These are phyloP conservation scores for Mythimna loreyi DNA, from an alignment of 2,888 invertebrate genomes.

Conservation along the genomic window DNA sequence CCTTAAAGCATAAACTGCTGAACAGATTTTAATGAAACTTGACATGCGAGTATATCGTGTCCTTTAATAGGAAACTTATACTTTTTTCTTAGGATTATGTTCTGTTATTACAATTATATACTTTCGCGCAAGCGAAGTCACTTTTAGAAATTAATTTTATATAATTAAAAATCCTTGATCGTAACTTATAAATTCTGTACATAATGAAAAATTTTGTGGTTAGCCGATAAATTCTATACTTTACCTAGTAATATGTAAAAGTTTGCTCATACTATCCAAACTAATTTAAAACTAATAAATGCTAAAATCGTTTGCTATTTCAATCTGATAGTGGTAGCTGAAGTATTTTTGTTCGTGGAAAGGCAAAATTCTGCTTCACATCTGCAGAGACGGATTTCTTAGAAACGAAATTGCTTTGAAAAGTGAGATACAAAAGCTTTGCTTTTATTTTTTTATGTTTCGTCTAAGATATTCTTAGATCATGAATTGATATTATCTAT, in stretches of 20 bases:
- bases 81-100: too few relatives aligned
- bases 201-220: not conserved
- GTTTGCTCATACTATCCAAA: not conserved
- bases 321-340: not conserved
- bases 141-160: not conserved
- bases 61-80: too few relatives aligned
- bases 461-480: too few relatives aligned
- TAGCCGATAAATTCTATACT: slow-evolving; percentile 12
- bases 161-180: not conserved
- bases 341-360: not conserved
- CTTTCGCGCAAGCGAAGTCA: not conserved
- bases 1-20: too few relatives aligned
- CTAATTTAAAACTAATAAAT: slow-evolving; percentile 23
- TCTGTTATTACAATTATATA: too few relatives aligned
- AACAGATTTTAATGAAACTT: too few relatives aligned
- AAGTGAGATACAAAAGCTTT: not conserved
- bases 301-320: not conserved
- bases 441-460: not conserved
- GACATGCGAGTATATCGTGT: too few relatives aligned
- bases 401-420: not conserved
- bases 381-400: not conserved
- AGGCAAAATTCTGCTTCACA: not conserved
- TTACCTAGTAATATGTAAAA: slow-evolving; percentile 21
- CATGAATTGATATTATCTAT: too few relatives aligned
- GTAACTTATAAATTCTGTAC: not conserved